Percentiles rank a stretch among this genome's conserved stretches.
These are phyloP conservation scores for Zaprionus capensis DNA, from an alignment of 1,140 invertebrate species.

Conservation along the genomic window DNA sequence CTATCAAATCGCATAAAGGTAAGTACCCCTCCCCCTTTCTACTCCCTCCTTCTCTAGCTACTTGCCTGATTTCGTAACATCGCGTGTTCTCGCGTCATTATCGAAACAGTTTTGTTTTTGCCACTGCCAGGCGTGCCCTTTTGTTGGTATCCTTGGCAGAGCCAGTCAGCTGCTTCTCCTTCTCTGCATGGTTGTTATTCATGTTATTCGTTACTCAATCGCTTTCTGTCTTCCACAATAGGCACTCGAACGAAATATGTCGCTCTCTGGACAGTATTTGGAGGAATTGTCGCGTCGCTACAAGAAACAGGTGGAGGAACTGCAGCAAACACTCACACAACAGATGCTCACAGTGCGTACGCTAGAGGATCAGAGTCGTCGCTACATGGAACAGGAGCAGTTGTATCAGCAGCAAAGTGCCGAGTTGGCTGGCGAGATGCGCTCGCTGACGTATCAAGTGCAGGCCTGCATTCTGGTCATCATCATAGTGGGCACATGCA, in stretches of 20 bases:
- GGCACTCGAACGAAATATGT: slow-evolving; percentile 97
- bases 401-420: slow-evolving; percentile 88
- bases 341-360: slow-evolving; percentile 92
- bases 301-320: slow-evolving; percentile 98
- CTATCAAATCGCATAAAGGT: slow-evolving; percentile 98
- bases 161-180: slow-evolving; percentile 19
- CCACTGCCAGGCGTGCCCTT: slow-evolving; percentile 33
- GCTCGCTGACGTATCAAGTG: slow-evolving; percentile 84
- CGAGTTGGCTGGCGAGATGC: slow-evolving; percentile 87
- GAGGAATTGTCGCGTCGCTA: slow-evolving; percentile 97
- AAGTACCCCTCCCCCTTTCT: slow-evolving; percentile 47
- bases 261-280: slow-evolving; percentile 96
- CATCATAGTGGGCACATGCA: slow-evolving; percentile 73
- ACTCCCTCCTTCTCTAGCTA: background rate
- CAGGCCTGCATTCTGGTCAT: slow-evolving; percentile 76
- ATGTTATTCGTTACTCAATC: slow-evolving; percentile 1
- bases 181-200: slow-evolving; percentile 19
- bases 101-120: slow-evolving; percentile 17
- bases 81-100: slow-evolving; percentile 68
- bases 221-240: slow-evolving; percentile 84
- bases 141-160: slow-evolving; percentile 51
- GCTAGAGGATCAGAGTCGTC: slow-evolving; percentile 90
- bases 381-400: slow-evolving; percentile 89
- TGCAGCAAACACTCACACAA: slow-evolving; percentile 93
- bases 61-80: slow-evolving; percentile 18